These are phyloP conservation scores for Carterocephalus palaemon DNA, from an alignment of 2,888 invertebrate species.

Conservation along the genomic window DNA sequence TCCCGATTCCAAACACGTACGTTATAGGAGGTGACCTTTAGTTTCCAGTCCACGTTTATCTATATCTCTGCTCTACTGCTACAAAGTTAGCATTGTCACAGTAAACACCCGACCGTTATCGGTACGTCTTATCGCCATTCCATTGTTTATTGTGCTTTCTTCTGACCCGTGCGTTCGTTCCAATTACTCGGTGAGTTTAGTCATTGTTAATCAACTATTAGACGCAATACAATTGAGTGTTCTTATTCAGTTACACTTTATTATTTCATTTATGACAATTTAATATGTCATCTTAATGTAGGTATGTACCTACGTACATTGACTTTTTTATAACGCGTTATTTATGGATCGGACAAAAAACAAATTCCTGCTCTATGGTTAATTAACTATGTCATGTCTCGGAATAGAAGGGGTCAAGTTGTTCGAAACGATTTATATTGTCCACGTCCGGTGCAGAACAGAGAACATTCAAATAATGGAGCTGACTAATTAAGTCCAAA, in stretches of 20 bases:
- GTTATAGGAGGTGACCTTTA: slow-evolving; percentile 39
- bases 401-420: neutral
- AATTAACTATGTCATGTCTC: too few relatives aligned
- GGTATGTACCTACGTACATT: too few relatives aligned
- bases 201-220: slow-evolving; percentile 29
- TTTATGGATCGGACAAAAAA: too few relatives aligned
- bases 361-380: too few relatives aligned
- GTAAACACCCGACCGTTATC: slow-evolving; percentile 43
- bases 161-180: slow-evolving; percentile 42
- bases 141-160: slow-evolving; percentile 49
- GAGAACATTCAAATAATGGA: slow-evolving; percentile 3
- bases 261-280: slow-evolving; percentile 8
- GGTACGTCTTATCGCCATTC: slow-evolving; percentile 44
- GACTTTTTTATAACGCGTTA: too few relatives aligned
- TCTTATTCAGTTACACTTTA: slow-evolving; percentile 10
- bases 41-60: slow-evolving; percentile 45
- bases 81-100: slow-evolving; percentile 38
- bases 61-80: neutral
- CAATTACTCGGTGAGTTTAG: slow-evolving; percentile 37
- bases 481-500: slow-evolving; percentile 13
- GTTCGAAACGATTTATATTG: slow-evolving; percentile 6
- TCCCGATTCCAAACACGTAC: neutral
- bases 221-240: slow-evolving; percentile 19
- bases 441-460: slow-evolving; percentile 13
- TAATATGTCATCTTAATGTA: too few relatives aligned